Base-by-base conservation (phyloP, 2,797 vertebrate genomes). In the Sebastes umbrosus region DNA sequence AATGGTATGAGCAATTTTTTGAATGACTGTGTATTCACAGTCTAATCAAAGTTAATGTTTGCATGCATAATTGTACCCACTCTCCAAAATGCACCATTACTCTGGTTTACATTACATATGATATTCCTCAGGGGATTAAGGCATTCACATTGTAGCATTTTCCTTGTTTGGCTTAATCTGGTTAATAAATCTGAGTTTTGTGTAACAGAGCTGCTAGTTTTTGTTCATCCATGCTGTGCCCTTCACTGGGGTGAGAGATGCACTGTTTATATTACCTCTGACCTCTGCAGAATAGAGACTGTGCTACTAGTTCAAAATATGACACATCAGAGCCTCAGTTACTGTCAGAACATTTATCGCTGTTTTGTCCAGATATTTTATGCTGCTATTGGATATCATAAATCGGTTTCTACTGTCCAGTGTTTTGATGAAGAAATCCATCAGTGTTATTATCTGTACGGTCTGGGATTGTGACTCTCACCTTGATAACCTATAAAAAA, bases 401-500 rank as follows among this genome's bases (percentile, higher is more conserved):
- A 78, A 73, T 75, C 4, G 1, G 5, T 57, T 79, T 74, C 32
- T 65, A 12, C 27, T 68, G 64, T 63, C 2, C n/a, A 65, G 31
- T 50, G 46, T 79, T 73, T 65, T 74, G 43, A 77, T 79, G 58
- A 58, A 68, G 14, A 77, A 81, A 78, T 52, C 27, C 27, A 68
- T 79, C 43, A 7, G 7, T 31, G 50, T 64, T 78, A 69, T 75
- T 69, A 79, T 73, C 22, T 60, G 22, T 39, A 24, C 11, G 0
- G 3, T 46, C 52, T 80, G 59, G 36, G 58, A 69, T 14, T 69
- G 50, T 50, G 55, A 55, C 50, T 46, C 55, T 55, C 14, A 67
- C 32, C 52, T 43, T 75, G 29, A 72, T 69, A 72, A 72, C 36
- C 24, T 24, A 29, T 11, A 8, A 39, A 52, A 50, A 32, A 50